Base-by-base conservation (phyloP, 1,140 invertebrate species). In the Drosophila mojavensis region DNA sequence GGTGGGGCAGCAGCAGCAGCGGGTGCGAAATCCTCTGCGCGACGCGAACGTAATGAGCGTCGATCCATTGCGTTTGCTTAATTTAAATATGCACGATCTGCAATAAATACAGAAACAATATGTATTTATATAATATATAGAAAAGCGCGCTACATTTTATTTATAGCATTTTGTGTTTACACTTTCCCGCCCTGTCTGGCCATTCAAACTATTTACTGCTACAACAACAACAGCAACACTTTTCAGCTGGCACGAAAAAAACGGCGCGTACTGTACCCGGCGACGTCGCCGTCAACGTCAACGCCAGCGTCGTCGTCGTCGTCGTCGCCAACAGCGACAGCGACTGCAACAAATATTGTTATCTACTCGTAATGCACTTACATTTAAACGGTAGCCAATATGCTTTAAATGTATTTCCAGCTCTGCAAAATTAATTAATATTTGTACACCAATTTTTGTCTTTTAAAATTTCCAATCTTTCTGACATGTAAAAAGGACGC, bases 31-130 rank as follows among this genome's bases (percentile, higher is more conserved):
- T 85, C 84, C 15, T 91, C 81, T 13, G 70, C 30, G 17, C 81
- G 85, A 61, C 82, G 82, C 39, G 71, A 67, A 28, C 90, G 82
- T 79, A 90, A 78, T 41, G 78, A 45, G 43, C 90, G 90, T 51
- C 78, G 73, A 15, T 91, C 90, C 90, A 91, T 91, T 61, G 28
- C 33, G 41, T 4, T 60, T 33, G 28, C 43, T 60, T 3, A 65
- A n/a, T 63, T 20, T 62, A n/a, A 28, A 15, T 64, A 28, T 2
- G n/a, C 43, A 11, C 66, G 39, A 61, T 47, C 48, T 50, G 79
- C 45, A 5, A 65, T 24, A 78, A 39, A 39, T 33, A 33, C 2
- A 33, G 28, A 61, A 24, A 24, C 20, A 36, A 10, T 69, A 60
- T 61, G 60, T 56, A 47, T 78, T 67, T 59, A 62, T 55, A 55